These are phyloP conservation scores for Conus ventricosus DNA, from an alignment of 1,140 invertebrate species.

Conservation along the genomic window DNA sequence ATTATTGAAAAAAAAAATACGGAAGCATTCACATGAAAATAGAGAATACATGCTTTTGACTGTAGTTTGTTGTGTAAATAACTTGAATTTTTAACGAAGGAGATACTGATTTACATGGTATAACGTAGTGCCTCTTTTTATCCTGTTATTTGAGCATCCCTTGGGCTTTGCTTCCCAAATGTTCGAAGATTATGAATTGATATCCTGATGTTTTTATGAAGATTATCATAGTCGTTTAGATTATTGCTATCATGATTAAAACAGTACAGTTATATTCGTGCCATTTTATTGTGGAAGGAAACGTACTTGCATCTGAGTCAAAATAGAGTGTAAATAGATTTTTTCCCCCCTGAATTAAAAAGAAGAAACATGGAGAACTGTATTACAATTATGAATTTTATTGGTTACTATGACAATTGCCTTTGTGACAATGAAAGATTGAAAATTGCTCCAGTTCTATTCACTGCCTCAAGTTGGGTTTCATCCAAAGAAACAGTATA, in stretches of 20 bases:
- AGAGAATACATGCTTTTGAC: conserved; percentile 8
- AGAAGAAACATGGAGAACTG: not conserved
- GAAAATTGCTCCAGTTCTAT: not conserved
- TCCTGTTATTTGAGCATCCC: not conserved
- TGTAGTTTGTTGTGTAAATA: conserved; percentile 14
- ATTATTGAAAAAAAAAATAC: not conserved
- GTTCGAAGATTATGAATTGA: not conserved
- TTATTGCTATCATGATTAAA: conserved; percentile 4
- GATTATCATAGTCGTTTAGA: not conserved
- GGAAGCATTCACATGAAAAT: not conserved
- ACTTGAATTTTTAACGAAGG: conserved; percentile 10
- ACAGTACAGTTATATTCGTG: not conserved
- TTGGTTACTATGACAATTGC: conserved; percentile 17
- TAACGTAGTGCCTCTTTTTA: conserved; percentile 21
- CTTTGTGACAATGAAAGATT: conserved; percentile 17
- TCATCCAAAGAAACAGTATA: conserved; percentile 20
- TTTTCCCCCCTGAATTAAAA: not conserved
- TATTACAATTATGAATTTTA: conserved; percentile 8
- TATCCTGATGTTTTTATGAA: not conserved
- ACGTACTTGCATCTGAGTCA: conserved; percentile 1
- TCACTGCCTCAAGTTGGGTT: conserved; percentile 16
- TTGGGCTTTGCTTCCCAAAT: conserved; percentile 12
- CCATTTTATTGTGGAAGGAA: not conserved
- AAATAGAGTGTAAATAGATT: conserved; percentile 20
- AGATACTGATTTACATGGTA: conserved; percentile 21